Evolutionary conservation across 1,140 invertebrate species (phyloP).

Genomic region (Bombus fervidus): DNA sequence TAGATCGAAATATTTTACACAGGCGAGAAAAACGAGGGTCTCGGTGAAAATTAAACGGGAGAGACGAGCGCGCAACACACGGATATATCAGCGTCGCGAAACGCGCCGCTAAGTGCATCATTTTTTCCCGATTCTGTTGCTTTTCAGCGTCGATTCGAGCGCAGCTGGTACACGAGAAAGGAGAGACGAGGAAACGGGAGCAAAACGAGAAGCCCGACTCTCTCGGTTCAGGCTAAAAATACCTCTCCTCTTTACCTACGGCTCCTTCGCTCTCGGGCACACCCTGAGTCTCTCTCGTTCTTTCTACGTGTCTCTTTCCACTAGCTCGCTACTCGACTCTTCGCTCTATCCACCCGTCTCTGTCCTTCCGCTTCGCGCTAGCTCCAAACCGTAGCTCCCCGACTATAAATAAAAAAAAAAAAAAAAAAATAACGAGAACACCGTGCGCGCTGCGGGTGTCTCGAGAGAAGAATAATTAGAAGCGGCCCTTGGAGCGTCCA

Average conservation of each 20-base stretch:
- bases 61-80: neutral
- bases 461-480: conserved; percentile 69
- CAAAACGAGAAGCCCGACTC: conserved; percentile 57
- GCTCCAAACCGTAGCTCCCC: conserved; percentile 50
- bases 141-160: conserved; percentile 61
- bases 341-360: conserved; percentile 2
- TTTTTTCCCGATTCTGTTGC: conserved; percentile 52
- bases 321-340: conserved; percentile 14
- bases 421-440: conserved; percentile 53
- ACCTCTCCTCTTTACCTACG: conserved; percentile 53
- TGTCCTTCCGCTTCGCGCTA: conserved; percentile 43
- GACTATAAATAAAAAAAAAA: conserved; percentile 63
- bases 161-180: conserved; percentile 52
- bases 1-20: neutral
- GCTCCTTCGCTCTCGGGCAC: conserved; percentile 35
- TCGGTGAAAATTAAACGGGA: neutral
- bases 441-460: conserved; percentile 57
- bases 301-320: conserved; percentile 9
- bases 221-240: conserved; percentile 60
- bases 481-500: conserved; percentile 49
- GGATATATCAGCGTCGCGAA: conserved; percentile 8
- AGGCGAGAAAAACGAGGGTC: neutral
- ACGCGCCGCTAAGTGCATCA: conserved; percentile 31
- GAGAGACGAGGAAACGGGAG: conserved; percentile 54
- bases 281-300: conserved; percentile 25